A percentile compares a stretch with the other conserved stretches of the same genome.
phyloP scores from a whole-genome alignment of 1,140 invertebrate genomes.

The Drosophila obscura region DNA sequence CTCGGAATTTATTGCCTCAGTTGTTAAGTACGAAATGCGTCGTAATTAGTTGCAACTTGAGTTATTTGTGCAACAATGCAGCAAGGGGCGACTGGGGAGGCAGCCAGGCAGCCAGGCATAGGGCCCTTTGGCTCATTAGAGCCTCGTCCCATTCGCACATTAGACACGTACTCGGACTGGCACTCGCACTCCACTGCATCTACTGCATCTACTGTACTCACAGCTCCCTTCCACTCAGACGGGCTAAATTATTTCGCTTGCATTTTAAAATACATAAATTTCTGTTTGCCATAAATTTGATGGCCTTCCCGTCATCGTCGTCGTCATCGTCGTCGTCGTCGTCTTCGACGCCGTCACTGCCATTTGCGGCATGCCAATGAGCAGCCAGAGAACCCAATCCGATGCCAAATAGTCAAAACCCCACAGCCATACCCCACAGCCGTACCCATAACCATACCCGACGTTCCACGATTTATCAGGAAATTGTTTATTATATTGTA shows the following conservation, averaged over 20 bases:
- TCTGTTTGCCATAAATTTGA: conserved; percentile 70
- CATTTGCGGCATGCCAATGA: conserved; percentile 74
- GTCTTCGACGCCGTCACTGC: conserved; percentile 26
- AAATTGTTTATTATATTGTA: conserved; percentile 80
- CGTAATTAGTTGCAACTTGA: conserved; percentile 82
- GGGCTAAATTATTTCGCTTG: conserved; percentile 53
- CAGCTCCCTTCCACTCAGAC: neutral
- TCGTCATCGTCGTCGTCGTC: conserved; percentile 4
- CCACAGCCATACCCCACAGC: neutral
- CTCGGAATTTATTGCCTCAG: conserved; percentile 79
- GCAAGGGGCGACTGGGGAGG: conserved; percentile 1
- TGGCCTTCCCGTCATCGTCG: conserved; percentile 31
- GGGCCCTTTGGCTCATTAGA: conserved; percentile 47
- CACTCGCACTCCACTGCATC: conserved; percentile 45
- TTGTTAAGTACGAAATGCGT: conserved; percentile 81
- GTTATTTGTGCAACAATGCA: conserved; percentile 82
- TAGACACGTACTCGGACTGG: conserved; percentile 62
- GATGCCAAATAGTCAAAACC: conserved; percentile 12
- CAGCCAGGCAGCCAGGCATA: neutral
- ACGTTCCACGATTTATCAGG: conserved; percentile 69
- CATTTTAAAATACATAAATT: conserved; percentile 77
- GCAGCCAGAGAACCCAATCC: conserved; percentile 17
- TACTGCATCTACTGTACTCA: conserved; percentile 31
- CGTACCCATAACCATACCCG: conserved; percentile 10
- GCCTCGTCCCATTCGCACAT: conserved; percentile 66